Evolutionary conservation across 2,888 invertebrate species (phyloP).

Genomic region (Nomada hirtipes): DNA sequence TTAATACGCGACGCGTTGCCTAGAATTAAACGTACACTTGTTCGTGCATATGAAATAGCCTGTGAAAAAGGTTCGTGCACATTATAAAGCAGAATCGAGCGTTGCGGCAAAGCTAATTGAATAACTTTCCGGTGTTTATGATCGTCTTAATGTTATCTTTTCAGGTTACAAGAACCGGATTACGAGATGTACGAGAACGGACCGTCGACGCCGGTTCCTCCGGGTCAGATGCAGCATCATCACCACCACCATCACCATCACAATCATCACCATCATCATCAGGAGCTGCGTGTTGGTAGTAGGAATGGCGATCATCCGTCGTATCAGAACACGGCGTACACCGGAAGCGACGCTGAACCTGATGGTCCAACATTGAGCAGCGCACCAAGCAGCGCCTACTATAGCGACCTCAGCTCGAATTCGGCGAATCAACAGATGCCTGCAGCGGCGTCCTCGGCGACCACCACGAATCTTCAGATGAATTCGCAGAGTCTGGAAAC

Average conservation of each 20-base stretch:
- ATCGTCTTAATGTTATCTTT: slow-evolving; percentile 43
- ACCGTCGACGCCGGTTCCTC: slow-evolving; percentile 77
- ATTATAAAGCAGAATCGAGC: not conserved
- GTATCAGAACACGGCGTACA: slow-evolving; percentile 90
- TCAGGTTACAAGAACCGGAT: slow-evolving; percentile 82
- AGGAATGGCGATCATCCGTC: slow-evolving; percentile 85
- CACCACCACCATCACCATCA: slow-evolving; percentile 75
- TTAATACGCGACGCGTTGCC: not conserved
- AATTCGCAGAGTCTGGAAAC: slow-evolving; percentile 72
- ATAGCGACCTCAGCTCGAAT: slow-evolving; percentile 87
- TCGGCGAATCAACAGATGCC: slow-evolving; percentile 80
- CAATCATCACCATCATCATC: slow-evolving; percentile 77
- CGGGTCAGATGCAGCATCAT: slow-evolving; percentile 73
- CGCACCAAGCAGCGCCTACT: slow-evolving; percentile 91
- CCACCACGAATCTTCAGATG: slow-evolving; percentile 64
- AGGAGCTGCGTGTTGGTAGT: slow-evolving; percentile 70
- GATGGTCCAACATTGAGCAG: slow-evolving; percentile 85
- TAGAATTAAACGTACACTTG: slow-evolving; percentile 6
- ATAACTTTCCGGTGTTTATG: slow-evolving; percentile 5
- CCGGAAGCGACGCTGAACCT: slow-evolving; percentile 85
- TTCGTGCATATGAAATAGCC: not conserved
- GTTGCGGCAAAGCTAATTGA: not conserved
- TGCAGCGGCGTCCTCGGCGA: slow-evolving; percentile 51
- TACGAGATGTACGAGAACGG: slow-evolving; percentile 84
- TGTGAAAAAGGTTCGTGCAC: not conserved